Base-by-base conservation (phyloP, 2,888 invertebrate genomes). In the Oscheius sp. region DNA sequence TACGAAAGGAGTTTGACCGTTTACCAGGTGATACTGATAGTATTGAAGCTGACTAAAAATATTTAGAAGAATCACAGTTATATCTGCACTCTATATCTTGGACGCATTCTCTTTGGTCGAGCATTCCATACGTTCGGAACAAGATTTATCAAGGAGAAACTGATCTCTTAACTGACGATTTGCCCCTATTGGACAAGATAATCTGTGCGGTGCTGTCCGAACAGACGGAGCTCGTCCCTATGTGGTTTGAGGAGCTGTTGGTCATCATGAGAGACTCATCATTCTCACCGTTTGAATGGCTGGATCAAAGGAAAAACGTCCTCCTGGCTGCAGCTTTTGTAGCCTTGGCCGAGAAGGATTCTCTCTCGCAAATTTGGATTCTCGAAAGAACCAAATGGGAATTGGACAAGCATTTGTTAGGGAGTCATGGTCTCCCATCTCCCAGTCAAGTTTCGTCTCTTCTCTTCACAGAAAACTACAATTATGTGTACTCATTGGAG, bases 211-310 rank as follows among this genome's bases (percentile, higher is more conserved):
- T 68, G n/a, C 9, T 68, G 13, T 21, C 21, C 29, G 9, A 7
- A 33, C 68, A 68, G n/a, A 68, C 53, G n/a, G 68, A 68, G 2
- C 55, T 68, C 10, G 55, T 68, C 7, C 68, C 68, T 4, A 68
- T 68, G 68, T 68, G 68, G 68, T 68, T 55, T 55, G 55, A 68
- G n/a, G 68, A 68, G 21, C 33, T 68, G 21, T n/a, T 68, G 10
- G 7, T 2, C 1, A 37, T 21, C 1, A 21, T 68, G 55, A 55
- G 68, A 35, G n/a, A 0, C 9, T 55, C 53, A 9, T 11, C 13
- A n/a, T 68, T n/a, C 37, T 21, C 53, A 1, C 68, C 68, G 10
- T 63, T 63, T 11, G 29, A n/a, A 7, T 68, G 68, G 68, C n/a
- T 32, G 5, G 53, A 55, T n/a, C n/a, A 7, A 10, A 33, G 53